Evolutionary conservation across 2,797 vertebrate genomes (phyloP).

Genomic region (Tenualosa thibaudeaui): DNA sequence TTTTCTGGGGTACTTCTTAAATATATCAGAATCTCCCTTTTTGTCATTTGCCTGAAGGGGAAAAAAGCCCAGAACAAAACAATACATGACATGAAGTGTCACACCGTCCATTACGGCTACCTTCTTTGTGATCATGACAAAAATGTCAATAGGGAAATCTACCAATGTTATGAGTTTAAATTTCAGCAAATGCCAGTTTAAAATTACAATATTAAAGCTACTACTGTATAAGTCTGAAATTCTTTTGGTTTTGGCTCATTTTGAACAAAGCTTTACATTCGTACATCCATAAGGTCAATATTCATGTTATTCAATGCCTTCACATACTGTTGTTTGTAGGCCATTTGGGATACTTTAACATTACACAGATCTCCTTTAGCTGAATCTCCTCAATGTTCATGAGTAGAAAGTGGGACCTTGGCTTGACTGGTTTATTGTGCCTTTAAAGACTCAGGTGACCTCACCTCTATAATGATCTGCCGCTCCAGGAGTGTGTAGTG

Average conservation of each 20-base stretch:
- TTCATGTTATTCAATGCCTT: no score
- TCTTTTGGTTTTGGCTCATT: no score
- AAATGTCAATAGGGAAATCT: neutral
- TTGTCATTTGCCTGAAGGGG: constrained; percentile 81
- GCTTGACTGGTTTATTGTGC: neutral
- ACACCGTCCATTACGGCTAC: neutral
- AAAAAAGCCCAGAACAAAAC: constrained; percentile 20
- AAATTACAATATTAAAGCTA: no score
- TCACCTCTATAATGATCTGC: constrained; percentile 95
- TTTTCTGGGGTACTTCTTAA: constrained; percentile 88
- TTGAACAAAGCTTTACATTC: no score
- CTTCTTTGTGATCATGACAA: neutral
- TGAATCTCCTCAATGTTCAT: neutral
- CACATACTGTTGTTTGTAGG: no score
- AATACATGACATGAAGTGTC: neutral
- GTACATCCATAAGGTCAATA: no score
- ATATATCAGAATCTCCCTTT: constrained; percentile 83
- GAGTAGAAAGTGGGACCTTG: neutral
- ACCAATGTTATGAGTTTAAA: neutral
- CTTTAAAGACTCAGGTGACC: constrained; percentile 23
- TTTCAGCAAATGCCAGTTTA: neutral
- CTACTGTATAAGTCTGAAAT: no score
- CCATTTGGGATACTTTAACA: no score
- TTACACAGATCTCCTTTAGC: no score
- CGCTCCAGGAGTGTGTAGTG: constrained; percentile 92